A percentile compares a stretch with the other conserved stretches of the same genome.
These are phyloP conservation scores for Bettongia penicillata DNA, from an alignment of 2,113 vertebrate species.

Conservation along the genomic window DNA sequence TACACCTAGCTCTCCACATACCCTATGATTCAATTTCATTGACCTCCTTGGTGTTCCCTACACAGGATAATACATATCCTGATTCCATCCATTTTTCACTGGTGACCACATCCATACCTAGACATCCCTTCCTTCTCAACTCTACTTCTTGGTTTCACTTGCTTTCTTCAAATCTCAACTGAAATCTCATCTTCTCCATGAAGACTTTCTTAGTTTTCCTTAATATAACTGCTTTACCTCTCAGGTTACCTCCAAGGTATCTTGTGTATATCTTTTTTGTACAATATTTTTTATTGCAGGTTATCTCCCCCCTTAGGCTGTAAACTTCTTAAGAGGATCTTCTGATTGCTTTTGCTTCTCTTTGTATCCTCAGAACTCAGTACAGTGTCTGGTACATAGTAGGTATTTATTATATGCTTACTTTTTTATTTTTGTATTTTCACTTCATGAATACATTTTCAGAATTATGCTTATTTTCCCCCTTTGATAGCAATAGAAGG, in stretches of 20 bases:
- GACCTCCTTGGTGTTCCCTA: neutral
- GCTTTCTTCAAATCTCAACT: neutral
- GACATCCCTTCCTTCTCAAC: neutral
- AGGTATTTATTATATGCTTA: neutral
- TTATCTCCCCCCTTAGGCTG: neutral
- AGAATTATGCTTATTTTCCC: neutral
- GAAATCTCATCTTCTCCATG: neutral
- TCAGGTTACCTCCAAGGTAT: neutral
- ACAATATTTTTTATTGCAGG: neutral
- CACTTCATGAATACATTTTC: neutral
- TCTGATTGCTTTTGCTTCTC: neutral
- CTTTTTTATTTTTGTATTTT: neutral
- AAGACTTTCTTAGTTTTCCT: neutral
- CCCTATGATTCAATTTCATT: neutral
- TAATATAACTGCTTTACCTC: neutral
- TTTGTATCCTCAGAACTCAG: neutral
- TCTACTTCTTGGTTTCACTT: neutral
- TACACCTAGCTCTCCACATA: neutral
- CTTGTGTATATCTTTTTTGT: neutral
- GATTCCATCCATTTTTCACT: neutral
- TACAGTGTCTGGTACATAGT: neutral
- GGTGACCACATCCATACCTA: neutral
- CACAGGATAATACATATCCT: neutral
- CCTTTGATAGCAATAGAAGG: neutral
- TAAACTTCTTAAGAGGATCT: neutral